These are phyloP conservation scores for Paramisgurnus dabryanus DNA, from an alignment of 2,113 vertebrate species.

Conservation along the genomic window DNA sequence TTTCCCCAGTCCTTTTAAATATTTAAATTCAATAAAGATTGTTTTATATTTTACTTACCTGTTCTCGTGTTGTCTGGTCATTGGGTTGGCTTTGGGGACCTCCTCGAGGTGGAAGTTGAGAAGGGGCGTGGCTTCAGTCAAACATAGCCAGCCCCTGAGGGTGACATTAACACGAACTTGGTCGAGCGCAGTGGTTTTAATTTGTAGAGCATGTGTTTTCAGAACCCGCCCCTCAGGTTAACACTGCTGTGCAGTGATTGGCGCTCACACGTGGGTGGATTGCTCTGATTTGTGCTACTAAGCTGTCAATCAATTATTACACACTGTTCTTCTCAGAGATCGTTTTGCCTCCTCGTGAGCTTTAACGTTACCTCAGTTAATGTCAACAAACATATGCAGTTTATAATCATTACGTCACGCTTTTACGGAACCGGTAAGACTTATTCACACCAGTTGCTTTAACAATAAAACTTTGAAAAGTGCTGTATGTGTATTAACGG, in stretches of 20 bases:
- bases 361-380: conserved; percentile 51
- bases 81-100: too few species aligned
- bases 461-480: background rate
- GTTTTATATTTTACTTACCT: too few species aligned
- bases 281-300: conserved; percentile 70
- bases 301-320: conserved; percentile 58
- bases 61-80: too few species aligned
- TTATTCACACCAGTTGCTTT: background rate
- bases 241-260: background rate
- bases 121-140: too few species aligned
- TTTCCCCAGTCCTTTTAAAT: too few species aligned
- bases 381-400: conserved; percentile 30
- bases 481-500: background rate
- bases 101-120: too few species aligned
- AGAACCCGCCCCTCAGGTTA: background rate
- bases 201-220: background rate
- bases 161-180: too few species aligned
- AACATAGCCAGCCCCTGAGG: too few species aligned
- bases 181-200: background rate
- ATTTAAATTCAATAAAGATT: too few species aligned
- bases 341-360: conserved; percentile 44
- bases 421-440: conserved; percentile 34
- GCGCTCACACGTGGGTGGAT: background rate
- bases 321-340: background rate
- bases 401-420: background rate